phyloP scores from a whole-genome alignment of 2,888 invertebrate species.

The Bellardia pandia region DNA sequence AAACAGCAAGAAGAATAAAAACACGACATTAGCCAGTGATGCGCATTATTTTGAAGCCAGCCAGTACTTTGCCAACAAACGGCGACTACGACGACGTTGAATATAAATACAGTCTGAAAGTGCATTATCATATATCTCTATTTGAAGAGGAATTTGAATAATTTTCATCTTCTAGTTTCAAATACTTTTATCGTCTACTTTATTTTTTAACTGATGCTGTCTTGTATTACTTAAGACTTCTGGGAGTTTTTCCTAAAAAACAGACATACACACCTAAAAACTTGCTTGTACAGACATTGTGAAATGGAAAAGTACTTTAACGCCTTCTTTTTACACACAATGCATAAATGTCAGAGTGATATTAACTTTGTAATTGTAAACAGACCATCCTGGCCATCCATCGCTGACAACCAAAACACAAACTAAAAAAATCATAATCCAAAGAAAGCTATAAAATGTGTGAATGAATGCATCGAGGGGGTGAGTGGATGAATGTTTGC shows the following conservation, averaged over 20 bases:
- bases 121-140: constrained; percentile 30
- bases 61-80: constrained; percentile 35
- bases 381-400: constrained; percentile 43
- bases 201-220: constrained; percentile 49
- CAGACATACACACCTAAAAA: neutral
- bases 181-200: constrained; percentile 40
- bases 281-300: neutral
- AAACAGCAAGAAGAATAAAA: constrained; percentile 5
- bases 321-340: constrained; percentile 55
- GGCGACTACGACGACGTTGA: neutral
- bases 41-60: constrained; percentile 53
- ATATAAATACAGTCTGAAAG: constrained; percentile 21
- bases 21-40: constrained; percentile 35
- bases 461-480: neutral
- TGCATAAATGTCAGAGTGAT: constrained; percentile 63
- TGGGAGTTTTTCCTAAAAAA: constrained; percentile 35
- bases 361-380: constrained; percentile 61
- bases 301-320: constrained; percentile 46
- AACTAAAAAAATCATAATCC: constrained; percentile 14
- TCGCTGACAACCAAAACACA: constrained; percentile 1
- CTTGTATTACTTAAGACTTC: constrained; percentile 51
- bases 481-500: neutral
- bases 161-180: constrained; percentile 49
- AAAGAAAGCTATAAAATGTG: constrained; percentile 10
- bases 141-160: constrained; percentile 67